A percentile compares a stretch with the other conserved stretches of the same genome.
These are phyloP conservation scores for Leptosomus discolor DNA, from an alignment of 2,113 vertebrate species.

Conservation along the genomic window DNA sequence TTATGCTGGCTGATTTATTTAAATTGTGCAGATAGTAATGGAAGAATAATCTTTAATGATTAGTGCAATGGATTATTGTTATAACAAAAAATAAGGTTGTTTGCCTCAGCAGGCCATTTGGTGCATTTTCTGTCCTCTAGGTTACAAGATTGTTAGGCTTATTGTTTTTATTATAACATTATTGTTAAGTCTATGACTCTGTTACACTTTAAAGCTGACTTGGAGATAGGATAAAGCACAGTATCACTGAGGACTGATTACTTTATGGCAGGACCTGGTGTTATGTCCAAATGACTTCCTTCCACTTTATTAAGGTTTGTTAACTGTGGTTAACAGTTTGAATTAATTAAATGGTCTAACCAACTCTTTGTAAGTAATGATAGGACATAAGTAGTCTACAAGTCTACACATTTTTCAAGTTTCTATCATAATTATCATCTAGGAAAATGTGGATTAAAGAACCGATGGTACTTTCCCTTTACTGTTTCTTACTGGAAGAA, in stretches of 20 bases:
- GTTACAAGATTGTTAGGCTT: background rate
- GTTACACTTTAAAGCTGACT: background rate
- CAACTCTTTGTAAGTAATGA: background rate
- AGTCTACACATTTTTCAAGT: background rate
- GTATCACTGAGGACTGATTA: background rate
- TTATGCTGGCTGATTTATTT: background rate
- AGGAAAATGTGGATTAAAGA: constrained; percentile 64
- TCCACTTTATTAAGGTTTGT: background rate
- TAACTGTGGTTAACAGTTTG: background rate
- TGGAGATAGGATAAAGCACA: background rate
- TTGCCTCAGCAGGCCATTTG: background rate
- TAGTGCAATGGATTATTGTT: background rate
- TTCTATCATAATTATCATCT: background rate
- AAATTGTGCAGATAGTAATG: background rate
- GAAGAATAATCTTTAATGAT: background rate
- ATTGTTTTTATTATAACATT: no score
- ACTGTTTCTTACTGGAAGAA: constrained; percentile 65
- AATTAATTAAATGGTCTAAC: background rate
- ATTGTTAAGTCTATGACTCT: background rate
- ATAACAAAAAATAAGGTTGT: background rate
- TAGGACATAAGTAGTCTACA: background rate
- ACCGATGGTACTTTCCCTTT: constrained; percentile 70
- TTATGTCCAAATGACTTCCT: background rate
- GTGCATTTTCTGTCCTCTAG: background rate
- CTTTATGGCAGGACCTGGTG: background rate